Evolutionary conservation across 2,797 vertebrate genomes (phyloP).

Genomic region (Rhinophrynus dorsalis): DNA sequence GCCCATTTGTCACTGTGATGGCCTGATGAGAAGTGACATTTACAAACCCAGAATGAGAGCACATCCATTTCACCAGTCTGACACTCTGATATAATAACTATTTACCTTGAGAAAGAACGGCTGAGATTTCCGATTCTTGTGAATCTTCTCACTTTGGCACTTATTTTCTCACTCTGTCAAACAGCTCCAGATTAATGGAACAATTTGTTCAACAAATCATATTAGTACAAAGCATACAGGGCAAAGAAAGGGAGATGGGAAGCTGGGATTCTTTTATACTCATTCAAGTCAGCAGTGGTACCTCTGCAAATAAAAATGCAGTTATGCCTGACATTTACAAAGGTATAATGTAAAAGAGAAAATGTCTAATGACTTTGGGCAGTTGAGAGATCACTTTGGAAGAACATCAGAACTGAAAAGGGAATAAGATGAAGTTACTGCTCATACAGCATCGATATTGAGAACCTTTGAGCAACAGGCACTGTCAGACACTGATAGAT

Average conservation of each 20-base stretch:
- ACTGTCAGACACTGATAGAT: slow-evolving; percentile 71
- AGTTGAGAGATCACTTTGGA: slow-evolving; percentile 76
- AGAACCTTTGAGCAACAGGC: slow-evolving; percentile 69
- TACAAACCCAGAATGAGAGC: slow-evolving; percentile 88
- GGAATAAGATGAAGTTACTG: slow-evolving; percentile 80
- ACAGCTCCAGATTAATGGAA: slow-evolving; percentile 88
- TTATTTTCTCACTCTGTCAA: slow-evolving; percentile 86
- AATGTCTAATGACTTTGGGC: slow-evolving; percentile 83
- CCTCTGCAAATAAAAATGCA: slow-evolving; percentile 88
- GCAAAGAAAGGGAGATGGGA: slow-evolving; percentile 76
- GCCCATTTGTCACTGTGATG: slow-evolving; percentile 95
- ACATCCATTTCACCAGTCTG: slow-evolving; percentile 82
- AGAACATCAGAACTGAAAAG: slow-evolving; percentile 72
- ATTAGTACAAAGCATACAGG: slow-evolving; percentile 84
- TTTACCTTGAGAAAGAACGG: slow-evolving; percentile 93
- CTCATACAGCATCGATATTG: slow-evolving; percentile 68
- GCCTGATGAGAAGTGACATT: slow-evolving; percentile 97
- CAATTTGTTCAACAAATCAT: slow-evolving; percentile 94
- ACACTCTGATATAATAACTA: slow-evolving; percentile 95
- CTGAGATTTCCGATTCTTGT: slow-evolving; percentile 82
- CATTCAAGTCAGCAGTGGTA: slow-evolving; percentile 74
- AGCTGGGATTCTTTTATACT: slow-evolving; percentile 70
- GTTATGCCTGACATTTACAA: slow-evolving; percentile 88
- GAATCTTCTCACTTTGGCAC: slow-evolving; percentile 83
- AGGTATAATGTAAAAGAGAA: slow-evolving; percentile 78